A percentile compares a stretch with the other conserved stretches of the same genome.
These are phyloP conservation scores for Psephotus haematonotus DNA, from an alignment of 2,113 vertebrate species.

Conservation along the genomic window DNA sequence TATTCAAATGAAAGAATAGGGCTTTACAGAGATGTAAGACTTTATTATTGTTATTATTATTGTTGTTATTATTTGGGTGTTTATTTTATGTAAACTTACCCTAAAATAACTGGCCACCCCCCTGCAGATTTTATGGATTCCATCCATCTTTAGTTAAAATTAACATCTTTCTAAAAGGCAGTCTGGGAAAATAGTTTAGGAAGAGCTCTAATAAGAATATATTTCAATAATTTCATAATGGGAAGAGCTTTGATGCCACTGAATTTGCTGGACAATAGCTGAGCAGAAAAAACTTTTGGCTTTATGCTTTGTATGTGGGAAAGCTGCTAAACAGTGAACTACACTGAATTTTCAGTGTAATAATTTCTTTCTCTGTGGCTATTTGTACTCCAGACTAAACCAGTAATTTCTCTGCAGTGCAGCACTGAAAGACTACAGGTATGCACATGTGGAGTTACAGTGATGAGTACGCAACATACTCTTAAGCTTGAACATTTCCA, in stretches of 20 bases:
- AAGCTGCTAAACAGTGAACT: not conserved
- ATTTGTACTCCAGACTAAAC: rapidly evolving
- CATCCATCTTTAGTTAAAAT: not conserved
- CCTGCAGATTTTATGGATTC: not conserved
- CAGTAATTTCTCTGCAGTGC: not conserved
- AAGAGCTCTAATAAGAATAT: not conserved
- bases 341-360: not conserved
- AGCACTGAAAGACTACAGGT: not conserved
- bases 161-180: not conserved
- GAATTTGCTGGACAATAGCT: not conserved
- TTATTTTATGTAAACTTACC: not conserved
- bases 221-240: not conserved
- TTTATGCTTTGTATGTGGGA: not conserved
- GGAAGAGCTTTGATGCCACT: not conserved
- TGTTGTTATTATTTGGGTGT: not conserved
- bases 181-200: not conserved
- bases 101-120: not conserved
- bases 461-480: not conserved
- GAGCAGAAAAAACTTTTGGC: not conserved
- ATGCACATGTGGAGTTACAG: not conserved
- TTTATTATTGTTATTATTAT: not conserved
- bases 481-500: not conserved
- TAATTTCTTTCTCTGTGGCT: not conserved
- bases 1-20: not conserved
- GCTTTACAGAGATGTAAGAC: not conserved